Conservation (phyloP, 2,888 invertebrate genomes). For the Cephus spinipes region DNA sequence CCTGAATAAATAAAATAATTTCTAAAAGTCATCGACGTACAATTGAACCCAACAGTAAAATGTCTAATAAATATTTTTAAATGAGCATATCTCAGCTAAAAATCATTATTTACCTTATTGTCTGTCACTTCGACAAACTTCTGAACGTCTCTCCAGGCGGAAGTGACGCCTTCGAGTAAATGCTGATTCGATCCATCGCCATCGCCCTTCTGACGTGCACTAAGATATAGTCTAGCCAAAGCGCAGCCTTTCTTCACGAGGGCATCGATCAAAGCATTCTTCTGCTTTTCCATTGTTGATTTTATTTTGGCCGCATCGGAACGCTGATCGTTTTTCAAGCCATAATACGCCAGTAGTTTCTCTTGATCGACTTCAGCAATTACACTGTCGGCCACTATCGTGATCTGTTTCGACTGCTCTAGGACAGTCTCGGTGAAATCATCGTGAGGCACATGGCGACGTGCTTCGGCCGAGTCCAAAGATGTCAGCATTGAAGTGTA, state of each 20-base stretch:
- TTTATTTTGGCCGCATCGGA: constrained; percentile 87
- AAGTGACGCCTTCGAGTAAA: constrained; percentile 72
- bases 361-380: constrained; percentile 81
- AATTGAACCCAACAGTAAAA: not conserved
- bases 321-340: constrained; percentile 87
- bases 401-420: constrained; percentile 69
- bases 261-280: constrained; percentile 83
- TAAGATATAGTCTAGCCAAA: constrained; percentile 73
- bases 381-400: constrained; percentile 75
- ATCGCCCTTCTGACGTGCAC: constrained; percentile 52
- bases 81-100: not conserved
- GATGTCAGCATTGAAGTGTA: constrained; percentile 84
- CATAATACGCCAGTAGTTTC: constrained; percentile 83
- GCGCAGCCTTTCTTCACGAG: constrained; percentile 81
- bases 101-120: constrained; percentile 72
- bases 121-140: constrained; percentile 87
- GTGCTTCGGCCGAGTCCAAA: constrained; percentile 74
- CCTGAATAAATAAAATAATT: constrained; percentile 64
- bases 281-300: constrained; percentile 87
- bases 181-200: constrained; percentile 60
- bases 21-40: too few relatives aligned
- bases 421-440: constrained; percentile 58
- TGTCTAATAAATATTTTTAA: not conserved
- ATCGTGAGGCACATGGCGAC: constrained; percentile 66
- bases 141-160: constrained; percentile 77